These are phyloP conservation scores for Amphiprion percula DNA, from an alignment of 2,113 vertebrate species.

Conservation along the genomic window DNA sequence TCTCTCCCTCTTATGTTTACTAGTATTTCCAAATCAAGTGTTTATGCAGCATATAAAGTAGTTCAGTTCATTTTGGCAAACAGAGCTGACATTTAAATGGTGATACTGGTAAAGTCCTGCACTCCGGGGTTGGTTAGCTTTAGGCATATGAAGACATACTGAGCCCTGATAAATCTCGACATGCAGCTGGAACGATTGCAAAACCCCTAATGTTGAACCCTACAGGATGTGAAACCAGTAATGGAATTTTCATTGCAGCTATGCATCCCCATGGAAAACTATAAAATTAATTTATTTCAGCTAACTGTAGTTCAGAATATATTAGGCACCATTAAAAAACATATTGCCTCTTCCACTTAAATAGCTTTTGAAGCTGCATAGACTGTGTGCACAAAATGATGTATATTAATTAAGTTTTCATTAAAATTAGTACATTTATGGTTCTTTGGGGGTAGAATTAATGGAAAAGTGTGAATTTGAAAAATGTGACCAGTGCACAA, in stretches of 20 bases:
- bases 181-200: neutral
- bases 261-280: neutral
- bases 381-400: neutral
- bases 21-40: neutral
- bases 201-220: too few relatives aligned
- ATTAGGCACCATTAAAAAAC: neutral
- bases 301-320: neutral
- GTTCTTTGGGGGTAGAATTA: neutral
- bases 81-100: neutral
- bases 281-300: neutral
- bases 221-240: too few relatives aligned
- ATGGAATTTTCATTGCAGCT: too few relatives aligned
- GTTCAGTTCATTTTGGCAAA: slow-evolving; percentile 27
- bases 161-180: neutral
- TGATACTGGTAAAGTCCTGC: neutral
- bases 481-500: neutral
- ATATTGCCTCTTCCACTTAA: neutral
- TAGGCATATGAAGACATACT: neutral
- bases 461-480: neutral
- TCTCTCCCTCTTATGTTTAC: neutral
- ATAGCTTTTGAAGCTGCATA: neutral
- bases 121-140: neutral
- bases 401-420: neutral
- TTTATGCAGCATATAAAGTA: neutral
- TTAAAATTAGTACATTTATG: neutral